Evolutionary conservation across 2,797 vertebrate species (phyloP).

Genomic region (Micrastur ruficollis): DNA sequence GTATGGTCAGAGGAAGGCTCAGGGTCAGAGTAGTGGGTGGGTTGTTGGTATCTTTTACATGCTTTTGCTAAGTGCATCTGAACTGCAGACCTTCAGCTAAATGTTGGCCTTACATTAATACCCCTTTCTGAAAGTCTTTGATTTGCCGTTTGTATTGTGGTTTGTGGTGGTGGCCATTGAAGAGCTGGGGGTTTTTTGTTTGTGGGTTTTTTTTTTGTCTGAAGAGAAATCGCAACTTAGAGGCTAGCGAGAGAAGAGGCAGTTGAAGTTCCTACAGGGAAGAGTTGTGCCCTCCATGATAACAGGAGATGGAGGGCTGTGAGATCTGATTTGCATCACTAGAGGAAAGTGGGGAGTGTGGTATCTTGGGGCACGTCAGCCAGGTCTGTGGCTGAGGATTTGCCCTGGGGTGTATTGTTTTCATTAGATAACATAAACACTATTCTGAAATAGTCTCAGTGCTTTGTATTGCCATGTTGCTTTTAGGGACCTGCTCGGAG

Average conservation of each 20-base stretch:
- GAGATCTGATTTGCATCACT: not conserved
- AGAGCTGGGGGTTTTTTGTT: not conserved
- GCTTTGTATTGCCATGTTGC: not conserved
- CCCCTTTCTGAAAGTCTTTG: not conserved
- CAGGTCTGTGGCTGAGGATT: not conserved
- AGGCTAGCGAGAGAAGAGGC: not conserved
- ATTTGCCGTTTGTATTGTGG: not conserved
- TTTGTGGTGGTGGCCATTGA: not conserved
- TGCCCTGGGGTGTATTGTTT: not conserved
- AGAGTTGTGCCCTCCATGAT: not conserved
- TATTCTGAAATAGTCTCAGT: not conserved
- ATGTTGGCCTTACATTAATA: not conserved
- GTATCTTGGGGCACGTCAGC: not conserved
- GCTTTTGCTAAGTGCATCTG: not conserved
- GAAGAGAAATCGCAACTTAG: not conserved
- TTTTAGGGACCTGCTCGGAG: not conserved
- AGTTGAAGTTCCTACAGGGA: not conserved
- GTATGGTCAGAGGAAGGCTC: not conserved
- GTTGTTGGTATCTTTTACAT: not conserved
- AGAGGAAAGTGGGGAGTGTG: not conserved
- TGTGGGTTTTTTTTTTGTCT: rapidly evolving
- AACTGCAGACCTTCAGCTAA: not conserved
- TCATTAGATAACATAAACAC: not conserved
- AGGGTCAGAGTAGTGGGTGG: not conserved
- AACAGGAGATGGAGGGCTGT: not conserved